Base-by-base conservation (phyloP, 2,888 invertebrate species). In the Diploptera punctata region DNA sequence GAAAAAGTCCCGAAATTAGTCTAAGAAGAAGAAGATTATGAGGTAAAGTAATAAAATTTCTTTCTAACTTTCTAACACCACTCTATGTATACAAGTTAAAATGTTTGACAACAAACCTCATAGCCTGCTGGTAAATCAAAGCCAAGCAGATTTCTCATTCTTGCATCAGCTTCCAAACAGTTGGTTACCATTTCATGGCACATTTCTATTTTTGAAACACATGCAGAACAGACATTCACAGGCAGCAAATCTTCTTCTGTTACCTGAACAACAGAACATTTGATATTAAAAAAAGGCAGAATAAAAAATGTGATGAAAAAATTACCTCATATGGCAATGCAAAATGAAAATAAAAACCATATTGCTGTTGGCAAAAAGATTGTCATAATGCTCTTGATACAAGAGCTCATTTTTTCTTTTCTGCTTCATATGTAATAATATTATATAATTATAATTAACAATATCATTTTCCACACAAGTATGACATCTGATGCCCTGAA, bases 191-290 rank as follows among this genome's bases (percentile, higher is more conserved):
- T 38, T 33, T 73, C 62, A 38, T 73, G 68, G 19, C 75, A 73
- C 18, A 73, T 49, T 24, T 75, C 73, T 24, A 75, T 43, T 57
- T 73, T 73, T 44, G 47, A 19, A 21, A 73, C 61, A 43, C 75
- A 75, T 4, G 71, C 60, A 31, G 43, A 47, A 47, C 75, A 75
- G 9, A 73, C n/a, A 47, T 54, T 65, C 7, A 71, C 38, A 18
- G 75, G 73, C 29, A 75, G 62, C 21, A 69, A n/a, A 38, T 75
- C 75, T 21, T 71, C 68, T 52, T 70, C 57, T 21, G 70, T 73
- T 24, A 75, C 69, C 75, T 75, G 62, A 26, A 47, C 18, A 43
- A 21, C 13, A 4, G n/a, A 60, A 24, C 9, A 24, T 54, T 1
- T 52, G 21, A 26, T 24, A 13, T n/a, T 24, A 3, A 54, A 3